A percentile compares a stretch with the other conserved stretches of the same genome.
Conservation (phyloP, 2,888 invertebrate species). For the Drosophila longiperda region DNA sequence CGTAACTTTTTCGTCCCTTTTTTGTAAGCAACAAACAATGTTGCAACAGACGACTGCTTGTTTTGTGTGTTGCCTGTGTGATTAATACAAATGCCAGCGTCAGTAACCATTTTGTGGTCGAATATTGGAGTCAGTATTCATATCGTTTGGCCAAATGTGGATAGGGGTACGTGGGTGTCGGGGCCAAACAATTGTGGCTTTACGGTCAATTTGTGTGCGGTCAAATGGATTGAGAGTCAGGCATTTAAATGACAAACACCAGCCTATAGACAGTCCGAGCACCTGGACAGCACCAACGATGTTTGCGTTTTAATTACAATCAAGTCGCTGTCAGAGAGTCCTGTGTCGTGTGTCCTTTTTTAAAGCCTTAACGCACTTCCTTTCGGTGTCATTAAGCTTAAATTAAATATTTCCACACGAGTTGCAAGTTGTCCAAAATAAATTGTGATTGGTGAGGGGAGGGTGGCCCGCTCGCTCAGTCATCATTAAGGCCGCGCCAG, state of each 20-base stretch:
- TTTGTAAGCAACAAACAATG: not conserved
- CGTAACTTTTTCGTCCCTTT: conserved; percentile 14
- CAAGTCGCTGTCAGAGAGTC: conserved; percentile 44
- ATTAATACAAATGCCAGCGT: conserved; percentile 71
- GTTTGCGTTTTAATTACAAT: conserved; percentile 78
- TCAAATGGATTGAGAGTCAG: conserved; percentile 21
- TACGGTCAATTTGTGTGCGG: conserved; percentile 68
- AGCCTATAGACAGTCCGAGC: conserved; percentile 33
- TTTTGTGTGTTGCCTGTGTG: conserved; percentile 56
- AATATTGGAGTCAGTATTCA: conserved; percentile 64
- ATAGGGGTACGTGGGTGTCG: conserved; percentile 16
- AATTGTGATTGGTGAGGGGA: conserved; percentile 61
- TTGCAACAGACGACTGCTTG: not conserved
- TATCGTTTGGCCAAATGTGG: conserved; percentile 23
- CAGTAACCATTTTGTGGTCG: conserved; percentile 68
- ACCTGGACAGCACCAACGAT: conserved; percentile 49
- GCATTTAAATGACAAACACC: conserved; percentile 72
- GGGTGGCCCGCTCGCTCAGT: conserved; percentile 61
- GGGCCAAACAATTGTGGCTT: conserved; percentile 70
- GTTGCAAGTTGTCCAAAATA: conserved; percentile 63
- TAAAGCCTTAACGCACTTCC: conserved; percentile 67
- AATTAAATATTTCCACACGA: conserved; percentile 81
- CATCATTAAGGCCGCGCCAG: conserved; percentile 80
- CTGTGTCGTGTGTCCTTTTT: conserved; percentile 34
- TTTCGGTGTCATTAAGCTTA: conserved; percentile 78